Percentiles rank a stretch among this genome's conserved stretches.
Conservation (phyloP, 2,888 invertebrate genomes). For the Ectemnius lituratus region DNA sequence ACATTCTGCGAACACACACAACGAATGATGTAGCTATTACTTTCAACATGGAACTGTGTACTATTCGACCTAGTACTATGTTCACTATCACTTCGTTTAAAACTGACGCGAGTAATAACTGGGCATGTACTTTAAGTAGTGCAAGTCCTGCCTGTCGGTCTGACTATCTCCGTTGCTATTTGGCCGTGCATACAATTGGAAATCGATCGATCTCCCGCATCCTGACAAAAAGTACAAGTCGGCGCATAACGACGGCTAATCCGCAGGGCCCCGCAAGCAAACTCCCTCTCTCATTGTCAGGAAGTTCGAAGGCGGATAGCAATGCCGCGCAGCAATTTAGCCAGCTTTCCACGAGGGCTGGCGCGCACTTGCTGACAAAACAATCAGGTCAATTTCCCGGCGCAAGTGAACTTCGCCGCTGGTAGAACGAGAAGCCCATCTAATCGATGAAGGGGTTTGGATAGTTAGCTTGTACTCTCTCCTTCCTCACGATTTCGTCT, state of each 20-base stretch:
- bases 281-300: not conserved
- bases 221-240: conserved; percentile 27
- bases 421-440: not conserved
- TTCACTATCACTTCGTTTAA: too few species aligned
- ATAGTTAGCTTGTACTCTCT: not conserved
- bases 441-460: not conserved
- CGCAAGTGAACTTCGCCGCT: conserved; percentile 3
- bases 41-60: too few species aligned
- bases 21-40: not conserved
- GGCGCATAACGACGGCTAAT: conserved; percentile 19
- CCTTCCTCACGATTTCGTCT: not conserved
- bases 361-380: conserved; percentile 3
- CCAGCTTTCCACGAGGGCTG: conserved; percentile 15
- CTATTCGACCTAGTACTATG: too few species aligned
- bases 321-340: conserved; percentile 7
- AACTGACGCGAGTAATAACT: too few species aligned
- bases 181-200: conserved; percentile 19
- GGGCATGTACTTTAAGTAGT: too few species aligned
- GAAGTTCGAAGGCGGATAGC: conserved; percentile 15
- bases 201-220: conserved; percentile 30
- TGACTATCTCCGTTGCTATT: not conserved
- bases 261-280: not conserved
- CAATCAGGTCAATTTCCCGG: conserved; percentile 29
- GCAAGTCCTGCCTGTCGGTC: too few species aligned
- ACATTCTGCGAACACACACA: conserved; percentile 82